Evolutionary conservation across 2,888 invertebrate genomes (phyloP), one percentile per base, ranked within the genome.

Genomic region (Agrilus cyanescens): DNA sequence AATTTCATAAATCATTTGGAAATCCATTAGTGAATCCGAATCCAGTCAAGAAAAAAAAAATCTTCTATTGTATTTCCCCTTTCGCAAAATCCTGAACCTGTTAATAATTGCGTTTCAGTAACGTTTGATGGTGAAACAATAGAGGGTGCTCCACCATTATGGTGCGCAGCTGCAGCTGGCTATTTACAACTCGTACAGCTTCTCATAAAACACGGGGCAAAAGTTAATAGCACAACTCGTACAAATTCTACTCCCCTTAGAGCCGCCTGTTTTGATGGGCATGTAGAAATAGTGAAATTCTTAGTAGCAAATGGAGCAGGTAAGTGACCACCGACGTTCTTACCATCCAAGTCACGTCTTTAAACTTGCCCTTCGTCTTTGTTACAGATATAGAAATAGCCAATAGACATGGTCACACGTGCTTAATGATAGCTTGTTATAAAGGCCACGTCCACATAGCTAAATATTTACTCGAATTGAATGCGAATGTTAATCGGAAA

Each of bases 101-200:
- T 25, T 10, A 25, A 10, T 10, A 2, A 25, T 25, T 25, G 10
- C n/a, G 46, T 65, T 68, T 47, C 74, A 78, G 96, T 97, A 49
- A 88, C 87, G 54, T 96, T 97, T 67, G 96, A 96, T 66, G 94
- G 94, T 6, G 96, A 97, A 66, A 90, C 89, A 50, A 95, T 97
- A 63, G 93, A 94, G 65, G 93, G 88, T 52, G 95, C 95, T 2
- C 93, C 95, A 12, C 93, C 96, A 0, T 69, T 97, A 36, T 97
- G 96, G 96, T 95, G 95, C 68, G 96, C 96, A 13, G 89, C 95
- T 1, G 97, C 96, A 1, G 95, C 95, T 1, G 96, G 97, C 29
- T 89, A 95, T 69, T 65, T 89, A 53, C 77, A 82, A 38, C 80
- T 95, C 49, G 94, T 94, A 16, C 80, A 82, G 63, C 74, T 90